Percentiles rank a stretch among this genome's conserved stretches.
These are phyloP conservation scores for Myotis lucifugus DNA, from an alignment of 2,113 vertebrate genomes.

Conservation along the genomic window DNA sequence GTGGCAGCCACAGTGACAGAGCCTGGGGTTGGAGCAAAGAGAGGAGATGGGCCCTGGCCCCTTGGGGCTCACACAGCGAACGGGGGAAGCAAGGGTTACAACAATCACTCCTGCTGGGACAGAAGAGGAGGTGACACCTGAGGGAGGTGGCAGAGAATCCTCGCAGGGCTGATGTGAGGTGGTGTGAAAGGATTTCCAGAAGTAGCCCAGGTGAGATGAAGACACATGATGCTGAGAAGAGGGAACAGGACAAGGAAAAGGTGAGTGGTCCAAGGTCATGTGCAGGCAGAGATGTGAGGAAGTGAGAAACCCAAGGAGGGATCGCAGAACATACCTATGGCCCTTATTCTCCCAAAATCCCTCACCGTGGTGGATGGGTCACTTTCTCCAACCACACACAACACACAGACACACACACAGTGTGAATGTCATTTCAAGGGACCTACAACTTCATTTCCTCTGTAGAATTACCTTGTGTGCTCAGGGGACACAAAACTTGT, in stretches of 20 bases:
- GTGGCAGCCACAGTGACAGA: not conserved
- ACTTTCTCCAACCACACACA: not conserved
- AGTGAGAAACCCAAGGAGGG: not conserved
- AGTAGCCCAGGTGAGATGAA: not conserved
- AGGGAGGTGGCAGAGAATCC: not conserved
- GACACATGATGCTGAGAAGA: not conserved
- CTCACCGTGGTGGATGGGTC: fast-evolving
- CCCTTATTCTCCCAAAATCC: not conserved
- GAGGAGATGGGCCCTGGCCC: no score
- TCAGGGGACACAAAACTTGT: not conserved
- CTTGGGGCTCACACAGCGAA: no score
- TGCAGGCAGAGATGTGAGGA: not conserved
- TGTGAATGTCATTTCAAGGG: not conserved
- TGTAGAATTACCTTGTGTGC: not conserved
- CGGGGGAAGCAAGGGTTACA: not conserved
- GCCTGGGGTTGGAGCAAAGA: not conserved
- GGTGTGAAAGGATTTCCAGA: not conserved
- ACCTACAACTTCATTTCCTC: no score
- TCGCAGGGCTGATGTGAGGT: not conserved
- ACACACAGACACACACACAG: not conserved
- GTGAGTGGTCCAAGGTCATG: fast-evolving
- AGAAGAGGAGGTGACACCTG: not conserved
- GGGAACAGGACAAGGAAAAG: not conserved
- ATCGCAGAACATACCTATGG: fast-evolving
- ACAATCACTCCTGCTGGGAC: no score